phyloP scores from a whole-genome alignment of 2,797 vertebrate species.

The Falco novaeseelandiae region DNA sequence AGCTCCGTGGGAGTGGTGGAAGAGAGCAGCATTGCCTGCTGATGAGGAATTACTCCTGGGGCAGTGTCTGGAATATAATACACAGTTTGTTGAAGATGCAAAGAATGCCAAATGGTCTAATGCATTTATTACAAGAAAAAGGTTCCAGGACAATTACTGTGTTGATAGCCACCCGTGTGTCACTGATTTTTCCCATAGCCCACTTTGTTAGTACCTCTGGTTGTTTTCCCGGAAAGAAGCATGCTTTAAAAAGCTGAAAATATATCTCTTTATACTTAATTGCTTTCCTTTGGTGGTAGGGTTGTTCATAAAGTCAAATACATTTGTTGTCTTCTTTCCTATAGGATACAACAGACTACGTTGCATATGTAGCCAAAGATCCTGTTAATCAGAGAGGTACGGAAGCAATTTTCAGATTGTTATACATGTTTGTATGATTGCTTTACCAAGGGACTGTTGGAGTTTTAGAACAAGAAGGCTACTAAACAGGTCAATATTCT shows the following conservation, averaged over 20 bases:
- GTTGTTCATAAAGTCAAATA: not conserved
- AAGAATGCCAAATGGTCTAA: not conserved
- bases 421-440: not conserved
- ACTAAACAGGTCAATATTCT: not conserved
- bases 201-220: not conserved
- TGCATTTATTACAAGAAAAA: not conserved
- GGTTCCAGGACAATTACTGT: not conserved
- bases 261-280: not conserved
- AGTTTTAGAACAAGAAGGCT: not conserved
- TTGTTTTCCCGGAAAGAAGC: not conserved
- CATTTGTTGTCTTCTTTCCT: conserved; percentile 50
- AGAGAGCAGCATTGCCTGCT: not conserved
- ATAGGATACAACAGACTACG: conserved; percentile 90
- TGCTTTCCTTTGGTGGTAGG: not conserved
- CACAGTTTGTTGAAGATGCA: not conserved
- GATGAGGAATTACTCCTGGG: not conserved
- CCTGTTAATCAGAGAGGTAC: conserved; percentile 90
- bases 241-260: not conserved
- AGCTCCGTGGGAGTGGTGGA: not conserved
- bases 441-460: not conserved
- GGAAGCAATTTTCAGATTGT: conserved; percentile 28
- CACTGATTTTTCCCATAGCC: not conserved
- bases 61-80: not conserved
- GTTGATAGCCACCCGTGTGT: not conserved
- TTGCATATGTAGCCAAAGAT: conserved; percentile 95